Percentiles rank a stretch among this genome's conserved stretches.
phyloP scores from a whole-genome alignment of 53 echinoderm and acorn worm species.

The Patiria pectinifera region DNA sequence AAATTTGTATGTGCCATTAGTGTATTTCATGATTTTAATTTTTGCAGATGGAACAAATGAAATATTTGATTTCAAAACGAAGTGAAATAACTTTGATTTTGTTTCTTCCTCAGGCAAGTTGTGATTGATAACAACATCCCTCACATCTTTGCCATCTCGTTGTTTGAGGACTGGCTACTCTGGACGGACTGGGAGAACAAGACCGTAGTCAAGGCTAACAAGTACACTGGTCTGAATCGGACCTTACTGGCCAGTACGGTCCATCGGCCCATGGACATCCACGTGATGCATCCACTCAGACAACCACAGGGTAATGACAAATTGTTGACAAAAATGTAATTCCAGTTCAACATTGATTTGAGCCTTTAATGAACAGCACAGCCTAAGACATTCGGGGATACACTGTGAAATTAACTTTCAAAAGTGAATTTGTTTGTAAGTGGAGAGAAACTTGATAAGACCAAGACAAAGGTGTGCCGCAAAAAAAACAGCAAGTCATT shows the following conservation, averaged over 20 bases:
- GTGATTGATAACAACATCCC: constrained; percentile 73
- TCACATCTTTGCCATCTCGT: constrained; percentile 89
- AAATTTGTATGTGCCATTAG: no score
- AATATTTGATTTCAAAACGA: neutral
- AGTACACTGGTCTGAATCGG: constrained; percentile 74
- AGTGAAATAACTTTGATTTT: neutral
- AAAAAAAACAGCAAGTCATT: no score
- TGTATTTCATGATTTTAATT: no score
- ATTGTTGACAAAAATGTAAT: neutral
- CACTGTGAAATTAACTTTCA: no score
- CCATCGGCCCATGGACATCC: constrained; percentile 91
- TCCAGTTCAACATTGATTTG: no score
- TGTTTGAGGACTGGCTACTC: constrained; percentile 84
- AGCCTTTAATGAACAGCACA: no score
- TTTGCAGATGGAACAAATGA: no score
- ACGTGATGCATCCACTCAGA: constrained; percentile 86
- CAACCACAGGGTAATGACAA: constrained; percentile 70
- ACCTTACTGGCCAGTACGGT: constrained; percentile 53
- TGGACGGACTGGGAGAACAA: constrained; percentile 95
- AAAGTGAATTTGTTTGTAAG: no score
- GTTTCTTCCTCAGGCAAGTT: constrained; percentile 49
- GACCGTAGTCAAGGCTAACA: constrained; percentile 78
- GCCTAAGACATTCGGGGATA: no score
- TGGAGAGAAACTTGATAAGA: no score
- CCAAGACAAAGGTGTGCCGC: no score